A percentile compares a stretch with the other conserved stretches of the same genome.
Conservation (phyloP, 1,140 invertebrate species). For the Ostrea denselamellosa region DNA sequence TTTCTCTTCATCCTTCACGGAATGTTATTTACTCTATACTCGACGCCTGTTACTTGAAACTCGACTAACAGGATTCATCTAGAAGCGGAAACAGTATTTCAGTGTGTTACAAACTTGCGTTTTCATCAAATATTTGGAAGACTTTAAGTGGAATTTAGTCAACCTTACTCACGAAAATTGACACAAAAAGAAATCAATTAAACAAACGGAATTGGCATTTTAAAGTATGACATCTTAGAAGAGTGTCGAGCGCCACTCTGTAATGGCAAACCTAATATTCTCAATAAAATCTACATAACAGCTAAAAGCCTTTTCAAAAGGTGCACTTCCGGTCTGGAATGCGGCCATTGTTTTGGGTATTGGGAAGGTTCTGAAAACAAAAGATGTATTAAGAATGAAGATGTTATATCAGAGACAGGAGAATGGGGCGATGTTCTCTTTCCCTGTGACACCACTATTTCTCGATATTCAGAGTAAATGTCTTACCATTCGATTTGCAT, state of each 20-base stretch:
- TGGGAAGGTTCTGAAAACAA: constrained; percentile 32
- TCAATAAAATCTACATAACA: constrained; percentile 47
- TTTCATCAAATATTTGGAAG: constrained; percentile 46
- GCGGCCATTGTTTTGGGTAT: constrained; percentile 40
- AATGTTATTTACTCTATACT: constrained; percentile 31
- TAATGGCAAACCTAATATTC: constrained; percentile 42
- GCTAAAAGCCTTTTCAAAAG: constrained; percentile 47
- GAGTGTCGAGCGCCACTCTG: constrained; percentile 14
- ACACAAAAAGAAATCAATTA: constrained; percentile 47
- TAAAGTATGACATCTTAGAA: constrained; percentile 49
- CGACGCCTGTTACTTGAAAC: constrained; percentile 42
- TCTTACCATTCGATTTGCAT: constrained; percentile 18
- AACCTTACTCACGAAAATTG: constrained; percentile 40
- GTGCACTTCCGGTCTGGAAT: constrained; percentile 41
- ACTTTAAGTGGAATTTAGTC: constrained; percentile 18
- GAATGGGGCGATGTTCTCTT: background rate
- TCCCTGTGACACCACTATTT: background rate
- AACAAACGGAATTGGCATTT: constrained; percentile 50
- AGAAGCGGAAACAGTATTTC: constrained; percentile 28
- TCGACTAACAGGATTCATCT: background rate
- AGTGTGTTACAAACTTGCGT: constrained; percentile 13
- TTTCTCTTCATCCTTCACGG: constrained; percentile 10
- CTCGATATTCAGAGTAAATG: constrained; percentile 29
- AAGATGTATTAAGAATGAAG: constrained; percentile 36
- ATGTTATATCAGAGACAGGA: constrained; percentile 18